Conservation (phyloP, 2,797 vertebrate species). For the Capromys pilorides region DNA sequence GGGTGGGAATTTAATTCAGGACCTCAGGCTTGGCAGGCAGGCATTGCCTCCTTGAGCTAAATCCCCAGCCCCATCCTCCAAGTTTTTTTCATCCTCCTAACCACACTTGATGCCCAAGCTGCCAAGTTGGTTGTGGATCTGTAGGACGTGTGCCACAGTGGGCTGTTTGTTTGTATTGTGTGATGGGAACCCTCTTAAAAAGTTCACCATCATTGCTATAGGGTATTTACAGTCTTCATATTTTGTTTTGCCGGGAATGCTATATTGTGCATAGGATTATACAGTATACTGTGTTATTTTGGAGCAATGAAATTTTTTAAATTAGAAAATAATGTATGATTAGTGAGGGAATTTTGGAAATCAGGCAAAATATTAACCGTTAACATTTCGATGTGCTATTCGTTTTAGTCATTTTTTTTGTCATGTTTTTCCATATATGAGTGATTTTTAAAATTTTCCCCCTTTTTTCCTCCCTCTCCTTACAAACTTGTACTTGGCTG, state of each 20-base stretch:
- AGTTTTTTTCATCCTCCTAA: not conserved
- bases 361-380: not conserved
- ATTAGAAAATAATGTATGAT: constrained; percentile 2
- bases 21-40: too few species aligned
- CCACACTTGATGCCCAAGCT: not conserved
- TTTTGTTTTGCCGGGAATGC: constrained; percentile 29
- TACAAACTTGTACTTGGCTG: not conserved
- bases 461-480: not conserved
- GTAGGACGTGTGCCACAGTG: not conserved
- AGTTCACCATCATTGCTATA: too few species aligned
- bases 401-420: too few species aligned
- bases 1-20: too few species aligned
- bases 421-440: not conserved
- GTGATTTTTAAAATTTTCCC: constrained; percentile 37
- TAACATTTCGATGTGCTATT: constrained; percentile 50
- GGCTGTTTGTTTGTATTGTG: not conserved
- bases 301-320: constrained; percentile 28
- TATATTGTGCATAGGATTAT: not conserved
- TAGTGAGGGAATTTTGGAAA: constrained; percentile 54
- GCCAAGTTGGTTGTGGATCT: not conserved
- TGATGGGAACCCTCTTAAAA: not conserved
- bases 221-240: not conserved
- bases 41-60: too few species aligned
- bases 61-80: not conserved
- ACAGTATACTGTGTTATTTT: not conserved